Evolutionary conservation across 2,888 invertebrate genomes (phyloP).

Genomic region (Bimastos eiseni): DNA sequence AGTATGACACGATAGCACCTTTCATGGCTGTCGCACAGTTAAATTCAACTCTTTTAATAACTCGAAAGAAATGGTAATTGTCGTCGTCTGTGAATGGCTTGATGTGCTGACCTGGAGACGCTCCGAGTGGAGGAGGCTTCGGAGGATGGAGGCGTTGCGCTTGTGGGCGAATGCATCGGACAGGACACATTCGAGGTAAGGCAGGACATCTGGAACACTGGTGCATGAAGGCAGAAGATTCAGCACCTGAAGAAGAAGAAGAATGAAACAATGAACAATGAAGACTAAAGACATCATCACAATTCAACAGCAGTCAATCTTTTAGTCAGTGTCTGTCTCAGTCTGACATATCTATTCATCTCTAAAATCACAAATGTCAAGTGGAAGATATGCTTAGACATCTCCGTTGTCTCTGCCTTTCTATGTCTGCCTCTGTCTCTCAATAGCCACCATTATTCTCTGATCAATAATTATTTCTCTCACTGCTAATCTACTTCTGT

Average conservation of each 20-base stretch:
- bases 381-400: no score
- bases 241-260: slow-evolving; percentile 67
- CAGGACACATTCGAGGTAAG: slow-evolving; percentile 72
- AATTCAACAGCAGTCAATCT: neutral
- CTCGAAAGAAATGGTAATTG: neutral
- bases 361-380: no score
- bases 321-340: no score
- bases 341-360: neutral
- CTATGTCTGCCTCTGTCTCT: neutral
- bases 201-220: slow-evolving; percentile 72
- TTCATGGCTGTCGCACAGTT: no score
- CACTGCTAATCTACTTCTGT: neutral
- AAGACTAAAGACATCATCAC: neutral
- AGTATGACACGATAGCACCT: no score
- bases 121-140: slow-evolving; percentile 82
- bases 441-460: neutral
- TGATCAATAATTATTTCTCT: neutral
- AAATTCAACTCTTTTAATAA: no score
- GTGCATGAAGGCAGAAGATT: slow-evolving; percentile 80
- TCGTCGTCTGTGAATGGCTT: neutral
- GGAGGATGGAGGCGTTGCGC: slow-evolving; percentile 76
- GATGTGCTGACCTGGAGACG: slow-evolving; percentile 72
- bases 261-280: neutral
- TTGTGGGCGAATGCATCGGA: slow-evolving; percentile 78
- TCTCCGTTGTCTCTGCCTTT: neutral